Base-by-base conservation (phyloP, 2,797 vertebrate species). In the Coilia nasus region DNA sequence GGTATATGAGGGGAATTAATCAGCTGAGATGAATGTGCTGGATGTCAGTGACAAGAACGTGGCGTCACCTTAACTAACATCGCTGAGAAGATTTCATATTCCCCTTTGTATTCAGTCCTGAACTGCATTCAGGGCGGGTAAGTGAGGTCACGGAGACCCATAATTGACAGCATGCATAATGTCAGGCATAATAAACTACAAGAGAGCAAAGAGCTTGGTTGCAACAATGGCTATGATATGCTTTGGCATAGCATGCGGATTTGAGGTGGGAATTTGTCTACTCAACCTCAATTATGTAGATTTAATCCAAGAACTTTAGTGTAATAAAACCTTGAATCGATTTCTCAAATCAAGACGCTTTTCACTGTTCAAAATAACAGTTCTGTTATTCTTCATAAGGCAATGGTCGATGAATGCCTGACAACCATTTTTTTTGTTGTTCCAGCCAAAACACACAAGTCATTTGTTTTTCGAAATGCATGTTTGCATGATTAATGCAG, bases 401-500 rank as follows among this genome's bases (percentile, higher is more conserved):
- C 12, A 75, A 17, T 78, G 71, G 71, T 78, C 57, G 60, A 84
- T 81, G 82, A 85, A 87, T 81, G 87, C 86, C 85, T 87, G 87
- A 81, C 88, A 88, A 84, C 87, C 84, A 54, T 19, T 90, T 89
- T 88, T 85, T 88, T 87, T 88, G 87, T 86, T 87, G 83, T 88
- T 89, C 90, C 89, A 89, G 89, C 88, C 88, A 83, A 89, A 87
- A 85, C 60, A 85, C 89, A 89, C 87, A 89, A 91, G 88, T 88
- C 86, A 91, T 91, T 91, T 91, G 89, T 91, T 91, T 7, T 89
- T 87, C 88, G 84, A 89, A 90, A 90, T 90, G 89, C 88, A 86
- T 90, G 90, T 91, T 90, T 88, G 85, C 87, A 90, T 91, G 91
- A 91, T 90, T 90, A 91, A 93, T 91, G 89, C 87, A 88, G 86